Evolutionary conservation across 2,797 vertebrate species (phyloP).

Genomic region (Morus bassanus): DNA sequence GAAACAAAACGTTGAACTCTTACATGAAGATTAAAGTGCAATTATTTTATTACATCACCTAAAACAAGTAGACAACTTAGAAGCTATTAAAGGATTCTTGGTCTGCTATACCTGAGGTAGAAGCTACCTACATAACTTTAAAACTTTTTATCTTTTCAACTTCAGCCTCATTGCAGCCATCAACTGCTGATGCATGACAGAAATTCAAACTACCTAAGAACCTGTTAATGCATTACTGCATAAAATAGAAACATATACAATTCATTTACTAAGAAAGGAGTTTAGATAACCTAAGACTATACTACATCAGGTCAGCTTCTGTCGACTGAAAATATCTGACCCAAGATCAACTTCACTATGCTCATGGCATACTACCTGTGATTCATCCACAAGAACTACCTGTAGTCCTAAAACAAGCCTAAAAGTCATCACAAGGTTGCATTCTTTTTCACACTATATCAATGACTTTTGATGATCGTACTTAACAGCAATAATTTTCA

Average conservation of each 20-base stretch:
- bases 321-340: neutral
- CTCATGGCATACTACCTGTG: fast-evolving
- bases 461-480: neutral
- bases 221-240: neutral
- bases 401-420: neutral
- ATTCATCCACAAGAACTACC: neutral
- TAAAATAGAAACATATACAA: neutral
- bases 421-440: neutral
- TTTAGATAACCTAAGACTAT: neutral
- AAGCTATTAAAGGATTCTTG: neutral
- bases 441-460: neutral
- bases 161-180: neutral
- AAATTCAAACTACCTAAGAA: neutral
- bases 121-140: neutral
- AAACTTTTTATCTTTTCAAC: neutral
- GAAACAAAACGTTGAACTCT: neutral
- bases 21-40: neutral
- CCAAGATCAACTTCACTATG: neutral
- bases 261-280: neutral
- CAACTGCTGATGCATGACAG: neutral
- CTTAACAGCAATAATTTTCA: neutral
- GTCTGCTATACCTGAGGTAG: neutral
- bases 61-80: neutral
- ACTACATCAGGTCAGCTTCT: neutral
- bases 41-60: neutral